Evolutionary conservation across 2,888 invertebrate genomes (phyloP).

Genomic region (Drosophila glabriapex): DNA sequence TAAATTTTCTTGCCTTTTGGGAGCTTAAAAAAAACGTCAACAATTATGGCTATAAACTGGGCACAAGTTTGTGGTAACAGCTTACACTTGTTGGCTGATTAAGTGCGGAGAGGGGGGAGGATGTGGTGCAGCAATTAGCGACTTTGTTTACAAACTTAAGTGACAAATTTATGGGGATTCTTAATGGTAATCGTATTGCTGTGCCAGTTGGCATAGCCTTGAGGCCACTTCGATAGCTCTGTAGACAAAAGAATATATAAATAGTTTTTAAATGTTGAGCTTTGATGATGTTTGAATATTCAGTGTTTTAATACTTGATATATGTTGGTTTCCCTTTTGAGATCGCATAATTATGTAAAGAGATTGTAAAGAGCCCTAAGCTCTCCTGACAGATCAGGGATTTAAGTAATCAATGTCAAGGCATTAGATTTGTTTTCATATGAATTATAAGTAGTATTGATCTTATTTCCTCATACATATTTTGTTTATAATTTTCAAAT

Average conservation of each 20-base stretch:
- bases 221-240: constrained; percentile 25
- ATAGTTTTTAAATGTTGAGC: constrained; percentile 24
- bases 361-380: neutral
- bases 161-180: constrained; percentile 66
- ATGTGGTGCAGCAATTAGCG: constrained; percentile 63
- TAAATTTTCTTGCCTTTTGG: constrained; percentile 29
- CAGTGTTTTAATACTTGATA: neutral
- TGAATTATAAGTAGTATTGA: neutral
- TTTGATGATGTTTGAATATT: constrained; percentile 17
- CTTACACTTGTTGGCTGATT: neutral
- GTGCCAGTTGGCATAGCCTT: constrained; percentile 51
- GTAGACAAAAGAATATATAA: constrained; percentile 27
- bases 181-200: constrained; percentile 60
- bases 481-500: neutral
- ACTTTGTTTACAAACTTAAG: constrained; percentile 68
- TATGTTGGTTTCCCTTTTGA: neutral
- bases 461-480: neutral
- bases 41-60: constrained; percentile 56
- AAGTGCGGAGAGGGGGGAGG: neutral
- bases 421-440: neutral
- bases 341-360: constrained; percentile 3
- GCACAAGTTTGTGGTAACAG: constrained; percentile 10
- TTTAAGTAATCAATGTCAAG: neutral
- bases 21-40: constrained; percentile 54
- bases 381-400: neutral